Base-by-base conservation (phyloP, 2,888 invertebrate species). In the Synergus japonicus region DNA sequence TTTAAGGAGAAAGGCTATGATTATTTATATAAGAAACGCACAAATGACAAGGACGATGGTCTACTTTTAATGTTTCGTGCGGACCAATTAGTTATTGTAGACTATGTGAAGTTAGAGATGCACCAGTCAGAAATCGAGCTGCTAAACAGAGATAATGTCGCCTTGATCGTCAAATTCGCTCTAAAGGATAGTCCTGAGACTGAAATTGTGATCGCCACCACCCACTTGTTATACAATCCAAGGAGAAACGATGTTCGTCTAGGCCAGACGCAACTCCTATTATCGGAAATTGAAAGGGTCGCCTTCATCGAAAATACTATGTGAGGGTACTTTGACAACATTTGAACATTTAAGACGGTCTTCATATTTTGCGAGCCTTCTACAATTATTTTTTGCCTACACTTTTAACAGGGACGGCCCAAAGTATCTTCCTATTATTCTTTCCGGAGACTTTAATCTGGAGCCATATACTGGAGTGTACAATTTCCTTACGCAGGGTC, bases 361-460 rank as follows among this genome's bases (percentile, higher is more conserved):
- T 69, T 46, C 69, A 9, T 60, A 22, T 79, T 60, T 67, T 22
- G 58, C 15, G 49, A 77, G 18, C 43, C 18, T 46, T 79, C 76
- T 58, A 43, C 66, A 58, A 67, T 63, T 69, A n/a, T 41, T 44
- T 13, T 44, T 76, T 63, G 22, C 63, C 43, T 63, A 76, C 60
- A 69, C 41, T 58, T 58, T 76, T 63, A 82, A 80, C 76, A 92
- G 91, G 76, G 81, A 81, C 8, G 89, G 89, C 9, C 89, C 93
- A 0, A 91, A 92, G 5, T 96, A 97, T 89, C 91, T 95, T 60
- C 98, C 98, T 0, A 94, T 97, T 7, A 95, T 99, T 81, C 85
- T 99, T 81, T 96, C 97, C 5, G 99, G 99, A 0, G 99, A 99
- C 92, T 96, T 99, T 83, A 99, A 99, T 92, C 95, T 97, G 2